Percentiles rank a stretch among this genome's conserved stretches.
phyloP scores from a whole-genome alignment of 2,113 vertebrate species.

The Etheostoma cragini region DNA sequence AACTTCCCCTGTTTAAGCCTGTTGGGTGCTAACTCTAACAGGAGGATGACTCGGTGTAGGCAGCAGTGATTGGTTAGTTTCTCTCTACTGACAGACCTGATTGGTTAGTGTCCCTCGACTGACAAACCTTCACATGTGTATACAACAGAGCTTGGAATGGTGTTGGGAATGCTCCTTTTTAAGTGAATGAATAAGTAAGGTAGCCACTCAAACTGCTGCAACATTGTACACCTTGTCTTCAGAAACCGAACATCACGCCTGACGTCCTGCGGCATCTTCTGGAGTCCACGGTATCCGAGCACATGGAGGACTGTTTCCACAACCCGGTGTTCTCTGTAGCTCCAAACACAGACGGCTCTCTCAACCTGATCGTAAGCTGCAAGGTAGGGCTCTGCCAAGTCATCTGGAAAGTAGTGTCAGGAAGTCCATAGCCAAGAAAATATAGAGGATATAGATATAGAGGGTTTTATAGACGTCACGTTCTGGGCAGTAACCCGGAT shows the following conservation, averaged over 20 bases:
- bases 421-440: not conserved
- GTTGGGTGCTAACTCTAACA: too few relatives aligned
- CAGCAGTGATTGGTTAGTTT: too few relatives aligned
- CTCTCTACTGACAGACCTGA: too few relatives aligned
- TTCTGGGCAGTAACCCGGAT: too few relatives aligned
- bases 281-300: constrained; percentile 77
- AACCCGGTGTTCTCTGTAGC: constrained; percentile 79
- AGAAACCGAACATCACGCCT: constrained; percentile 72
- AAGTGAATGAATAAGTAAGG: not conserved
- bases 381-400: constrained; percentile 58
- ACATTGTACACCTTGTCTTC: not conserved
- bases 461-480: too few relatives aligned
- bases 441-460: too few relatives aligned
- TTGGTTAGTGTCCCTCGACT: too few relatives aligned
- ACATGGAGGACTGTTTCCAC: constrained; percentile 80
- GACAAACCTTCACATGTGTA: too few relatives aligned
- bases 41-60: too few relatives aligned
- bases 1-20: too few relatives aligned
- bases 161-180: not conserved
- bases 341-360: constrained; percentile 57
- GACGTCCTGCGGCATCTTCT: constrained; percentile 75
- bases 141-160: too few relatives aligned
- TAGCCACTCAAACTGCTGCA: not conserved
- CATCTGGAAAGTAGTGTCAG: not conserved
- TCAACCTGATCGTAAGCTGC: constrained; percentile 82